These are phyloP conservation scores for Brachionus rubens DNA, from an alignment of 1,140 invertebrate genomes.

Conservation along the genomic window DNA sequence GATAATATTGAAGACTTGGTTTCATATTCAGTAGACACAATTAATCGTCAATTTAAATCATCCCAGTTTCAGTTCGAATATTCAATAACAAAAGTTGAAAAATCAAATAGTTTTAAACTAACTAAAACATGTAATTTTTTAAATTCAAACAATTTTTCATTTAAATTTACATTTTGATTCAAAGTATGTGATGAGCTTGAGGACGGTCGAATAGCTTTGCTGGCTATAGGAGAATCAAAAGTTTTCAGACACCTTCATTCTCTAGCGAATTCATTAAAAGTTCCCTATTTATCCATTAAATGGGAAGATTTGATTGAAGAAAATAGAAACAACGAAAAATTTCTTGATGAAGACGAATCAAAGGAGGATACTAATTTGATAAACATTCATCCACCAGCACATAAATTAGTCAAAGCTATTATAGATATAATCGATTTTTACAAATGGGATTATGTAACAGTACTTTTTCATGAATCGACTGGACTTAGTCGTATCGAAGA, in stretches of 20 bases:
- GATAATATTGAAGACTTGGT: conserved; percentile 35
- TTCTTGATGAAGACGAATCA: neutral
- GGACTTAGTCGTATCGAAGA: conserved; percentile 32
- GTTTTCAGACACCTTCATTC: neutral
- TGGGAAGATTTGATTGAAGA: conserved; percentile 40
- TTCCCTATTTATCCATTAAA: conserved; percentile 17
- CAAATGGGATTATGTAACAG: conserved; percentile 41
- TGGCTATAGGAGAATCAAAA: neutral
- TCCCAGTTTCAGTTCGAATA: conserved; percentile 28
- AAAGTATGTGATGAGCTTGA: conserved; percentile 36
- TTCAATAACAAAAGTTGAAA: neutral
- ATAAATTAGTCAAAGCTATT: conserved; percentile 13
- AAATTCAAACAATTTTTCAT: neutral
- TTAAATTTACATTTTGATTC: neutral
- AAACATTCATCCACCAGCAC: conserved; percentile 38
- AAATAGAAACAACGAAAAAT: neutral
- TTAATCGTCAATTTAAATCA: conserved; percentile 35
- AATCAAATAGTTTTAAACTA: conserved; percentile 19
- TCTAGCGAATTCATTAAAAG: neutral
- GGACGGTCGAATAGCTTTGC: conserved; percentile 17
- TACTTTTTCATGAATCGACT: conserved; percentile 16
- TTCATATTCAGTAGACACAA: conserved; percentile 29
- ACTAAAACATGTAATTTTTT: neutral
- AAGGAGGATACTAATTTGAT: neutral
- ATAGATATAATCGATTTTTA: conserved; percentile 33